phyloP scores from a whole-genome alignment of 2,888 invertebrate species.

The Augochlorella aurata region DNA sequence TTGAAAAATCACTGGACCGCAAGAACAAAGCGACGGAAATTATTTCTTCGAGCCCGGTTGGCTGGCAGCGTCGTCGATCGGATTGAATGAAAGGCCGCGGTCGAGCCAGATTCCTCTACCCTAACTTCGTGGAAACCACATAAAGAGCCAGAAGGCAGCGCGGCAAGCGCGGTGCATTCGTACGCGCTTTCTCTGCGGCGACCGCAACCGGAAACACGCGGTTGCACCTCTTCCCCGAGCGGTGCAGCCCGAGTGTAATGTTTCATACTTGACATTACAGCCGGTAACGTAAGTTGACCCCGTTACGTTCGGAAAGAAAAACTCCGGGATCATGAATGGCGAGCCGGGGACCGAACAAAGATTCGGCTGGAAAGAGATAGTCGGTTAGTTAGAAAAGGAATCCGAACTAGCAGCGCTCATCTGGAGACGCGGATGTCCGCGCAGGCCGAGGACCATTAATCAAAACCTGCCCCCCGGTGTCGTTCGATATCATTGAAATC shows the following conservation, averaged over 20 bases:
- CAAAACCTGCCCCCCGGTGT: constrained; percentile 63
- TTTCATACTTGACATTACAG: constrained; percentile 67
- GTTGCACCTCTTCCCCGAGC: constrained; percentile 39
- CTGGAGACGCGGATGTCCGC: constrained; percentile 55
- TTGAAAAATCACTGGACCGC: constrained; percentile 44
- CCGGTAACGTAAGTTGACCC: constrained; percentile 61
- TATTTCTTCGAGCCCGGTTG: constrained; percentile 31
- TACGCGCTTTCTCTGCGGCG: constrained; percentile 23
- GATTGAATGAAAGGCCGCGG: constrained; percentile 22
- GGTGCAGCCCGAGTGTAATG: constrained; percentile 52
- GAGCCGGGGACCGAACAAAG: not conserved
- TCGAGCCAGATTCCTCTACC: constrained; percentile 14
- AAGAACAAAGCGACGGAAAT: constrained; percentile 47
- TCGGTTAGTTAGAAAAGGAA: not conserved
- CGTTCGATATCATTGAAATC: constrained; percentile 70
- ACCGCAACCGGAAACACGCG: constrained; percentile 51
- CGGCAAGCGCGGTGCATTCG: not conserved
- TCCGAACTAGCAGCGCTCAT: constrained; percentile 27
- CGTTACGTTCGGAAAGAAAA: constrained; percentile 14
- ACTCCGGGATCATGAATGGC: not conserved
- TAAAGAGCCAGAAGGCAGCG: constrained; percentile 17
- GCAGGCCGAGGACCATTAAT: constrained; percentile 69
- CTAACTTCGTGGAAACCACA: constrained; percentile 31
- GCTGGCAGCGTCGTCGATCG: constrained; percentile 31
- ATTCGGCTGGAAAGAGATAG: not conserved